Conservation (phyloP, 1,140 invertebrate genomes). For the Luehdorfia chinensis region DNA sequence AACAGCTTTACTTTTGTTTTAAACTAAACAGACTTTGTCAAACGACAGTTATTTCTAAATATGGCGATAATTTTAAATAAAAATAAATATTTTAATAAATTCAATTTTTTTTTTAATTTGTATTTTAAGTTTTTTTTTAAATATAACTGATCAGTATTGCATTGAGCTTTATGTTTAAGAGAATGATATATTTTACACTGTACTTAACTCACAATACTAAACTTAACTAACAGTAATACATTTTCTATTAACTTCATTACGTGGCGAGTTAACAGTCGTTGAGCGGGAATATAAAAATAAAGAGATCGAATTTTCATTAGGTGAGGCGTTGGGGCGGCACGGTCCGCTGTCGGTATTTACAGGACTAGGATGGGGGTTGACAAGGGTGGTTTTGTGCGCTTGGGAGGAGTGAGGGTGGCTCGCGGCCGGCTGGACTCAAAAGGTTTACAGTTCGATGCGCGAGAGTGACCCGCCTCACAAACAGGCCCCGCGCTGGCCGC, state of each 20-base stretch:
- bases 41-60: too few species aligned
- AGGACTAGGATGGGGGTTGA: conserved; percentile 24
- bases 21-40: too few species aligned
- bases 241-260: conserved; percentile 51
- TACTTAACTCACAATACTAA: too few species aligned
- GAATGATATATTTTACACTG: too few species aligned
- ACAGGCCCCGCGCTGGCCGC: conserved; percentile 51
- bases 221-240: too few species aligned
- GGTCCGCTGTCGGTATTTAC: conserved; percentile 61
- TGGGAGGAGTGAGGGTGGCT: conserved; percentile 35
- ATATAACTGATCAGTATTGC: too few species aligned
- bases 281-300: conserved; percentile 53
- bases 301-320: conserved; percentile 73
- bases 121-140: too few species aligned
- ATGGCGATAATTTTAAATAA: too few species aligned
- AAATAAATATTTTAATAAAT: too few species aligned
- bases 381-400: conserved; percentile 17
- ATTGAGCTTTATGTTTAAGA: too few species aligned
- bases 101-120: too few species aligned
- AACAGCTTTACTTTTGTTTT: conserved; percentile 11
- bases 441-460: conserved; percentile 72
- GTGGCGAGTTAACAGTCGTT: conserved; percentile 39
- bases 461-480: conserved; percentile 72
- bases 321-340: conserved; percentile 68
- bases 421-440: conserved; percentile 62